phyloP scores from a whole-genome alignment of 1,140 invertebrate species.

The Berghia stephanieae region DNA sequence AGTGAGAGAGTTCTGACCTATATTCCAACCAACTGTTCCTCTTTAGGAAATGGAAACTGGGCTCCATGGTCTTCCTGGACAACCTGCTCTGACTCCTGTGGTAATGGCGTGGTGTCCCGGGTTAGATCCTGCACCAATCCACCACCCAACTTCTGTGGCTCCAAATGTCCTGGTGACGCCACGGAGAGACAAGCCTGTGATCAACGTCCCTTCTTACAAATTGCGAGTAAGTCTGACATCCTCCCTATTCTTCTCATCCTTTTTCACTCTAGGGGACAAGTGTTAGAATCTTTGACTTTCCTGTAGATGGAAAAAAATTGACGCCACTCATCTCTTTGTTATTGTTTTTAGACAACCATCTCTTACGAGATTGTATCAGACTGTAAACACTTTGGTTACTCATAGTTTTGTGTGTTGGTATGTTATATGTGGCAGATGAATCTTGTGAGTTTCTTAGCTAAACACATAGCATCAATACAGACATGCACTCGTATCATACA shows the following conservation, averaged over 20 bases:
- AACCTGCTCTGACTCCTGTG: conserved; percentile 46
- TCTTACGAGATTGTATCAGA: not conserved
- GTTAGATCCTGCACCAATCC: conserved; percentile 45
- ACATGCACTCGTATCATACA: no score
- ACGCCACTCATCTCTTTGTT: no score
- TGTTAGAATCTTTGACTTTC: not conserved
- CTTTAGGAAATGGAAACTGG: conserved; percentile 51
- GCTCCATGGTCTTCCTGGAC: conserved; percentile 44
- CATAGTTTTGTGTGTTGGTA: no score
- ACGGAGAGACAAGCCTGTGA: conserved; percentile 39
- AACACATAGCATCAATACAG: no score
- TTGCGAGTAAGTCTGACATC: not conserved
- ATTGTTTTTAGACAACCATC: no score
- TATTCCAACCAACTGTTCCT: conserved; percentile 13
- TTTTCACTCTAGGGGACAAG: not conserved
- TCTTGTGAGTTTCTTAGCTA: not conserved
- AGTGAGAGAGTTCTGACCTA: no score
- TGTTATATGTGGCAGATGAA: not conserved
- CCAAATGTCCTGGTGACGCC: conserved; percentile 37
- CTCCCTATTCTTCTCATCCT: not conserved
- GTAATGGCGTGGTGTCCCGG: conserved; percentile 39
- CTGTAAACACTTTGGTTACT: no score
- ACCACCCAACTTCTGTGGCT: conserved; percentile 41
- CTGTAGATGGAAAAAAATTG: no score
- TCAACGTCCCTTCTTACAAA: not conserved